Base-by-base conservation (phyloP, 2,888 invertebrate species). In the Plusia festucae region DNA sequence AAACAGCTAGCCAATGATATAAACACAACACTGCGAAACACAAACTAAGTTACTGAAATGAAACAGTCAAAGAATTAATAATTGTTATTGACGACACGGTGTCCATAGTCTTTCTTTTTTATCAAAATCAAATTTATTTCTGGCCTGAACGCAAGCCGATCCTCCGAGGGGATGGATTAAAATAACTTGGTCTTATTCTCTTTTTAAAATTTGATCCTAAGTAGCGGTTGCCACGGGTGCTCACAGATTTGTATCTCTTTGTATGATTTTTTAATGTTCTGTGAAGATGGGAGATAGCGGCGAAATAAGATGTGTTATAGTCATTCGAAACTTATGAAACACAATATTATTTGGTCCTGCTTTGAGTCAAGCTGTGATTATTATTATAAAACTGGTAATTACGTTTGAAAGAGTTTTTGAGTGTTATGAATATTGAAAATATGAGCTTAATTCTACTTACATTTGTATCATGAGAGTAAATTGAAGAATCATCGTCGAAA, bases 151-250 rank as follows among this genome's bases (percentile, higher is more conserved):
- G 78, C 68, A 70, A 73, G 68, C 71, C 76, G 81, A 81, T 81
- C 73, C 55, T 80, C 73, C 55, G 74, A 78, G 76, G 86, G 86
- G 85, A 70, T 70, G 87, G 85, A 88, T 88, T 86, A 86, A 88
- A 88, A 88, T 88, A 87, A 83, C 84, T 79, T 52, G 77, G 84
- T 82, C 76, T 82, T 69, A 68, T 76, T 59, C 53, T 70, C 73
- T 79, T 79, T 81, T 78, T 65, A 73, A 81, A 78, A 82, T 84
- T 70, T 80, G 79, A 86, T 79, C 82, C 80, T 83, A 76, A 84
- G 80, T 81, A 77, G 74, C 54, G 59, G 66, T 68, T 68, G 62
- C 53, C 61, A 56, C 24, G 69, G 73, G 55, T 61, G 70, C 49
- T 68, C 56, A 52, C 54, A 76, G 79, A 85, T 84, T 73, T 79